A percentile compares a stretch with the other conserved stretches of the same genome.
These are phyloP conservation scores for Drosophila nr. perissopoda DNA, from an alignment of 2,888 invertebrate genomes.

Conservation along the genomic window DNA sequence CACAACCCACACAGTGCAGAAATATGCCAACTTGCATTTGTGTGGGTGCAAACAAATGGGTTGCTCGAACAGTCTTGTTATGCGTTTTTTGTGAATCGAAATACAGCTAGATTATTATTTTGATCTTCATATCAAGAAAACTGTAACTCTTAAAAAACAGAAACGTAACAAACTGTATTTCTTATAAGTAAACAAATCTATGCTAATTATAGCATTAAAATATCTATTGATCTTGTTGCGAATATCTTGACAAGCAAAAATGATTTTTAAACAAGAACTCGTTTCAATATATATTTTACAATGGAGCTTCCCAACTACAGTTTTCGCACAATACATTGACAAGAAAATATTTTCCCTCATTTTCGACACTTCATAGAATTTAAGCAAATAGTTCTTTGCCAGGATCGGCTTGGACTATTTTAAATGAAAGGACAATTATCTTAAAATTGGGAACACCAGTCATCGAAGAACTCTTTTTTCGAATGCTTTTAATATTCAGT, in stretches of 20 bases:
- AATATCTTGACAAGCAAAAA: not conserved
- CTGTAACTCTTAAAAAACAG: not conserved
- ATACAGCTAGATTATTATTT: not conserved
- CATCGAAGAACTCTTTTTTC: not conserved
- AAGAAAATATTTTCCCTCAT: not conserved
- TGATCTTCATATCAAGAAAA: not conserved
- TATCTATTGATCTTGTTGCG: not conserved
- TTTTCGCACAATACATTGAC: too few relatives aligned
- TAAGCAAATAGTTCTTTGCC: not conserved
- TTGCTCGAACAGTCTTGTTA: conserved; percentile 32
- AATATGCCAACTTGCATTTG: conserved; percentile 40
- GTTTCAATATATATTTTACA: not conserved
- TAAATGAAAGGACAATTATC: not conserved
- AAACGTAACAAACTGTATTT: not conserved
- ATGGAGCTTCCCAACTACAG: not conserved
- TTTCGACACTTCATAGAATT: not conserved
- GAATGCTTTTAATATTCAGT: not conserved
- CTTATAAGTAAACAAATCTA: not conserved
- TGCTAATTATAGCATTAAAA: not conserved
- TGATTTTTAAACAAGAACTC: not conserved
- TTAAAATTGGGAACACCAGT: not conserved
- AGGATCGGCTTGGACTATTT: not conserved
- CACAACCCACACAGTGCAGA: conserved; percentile 31
- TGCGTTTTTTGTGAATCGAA: not conserved
- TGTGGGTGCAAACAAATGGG: conserved; percentile 31